A percentile compares a stretch with the other conserved stretches of the same genome.
phyloP scores from a whole-genome alignment of 2,888 invertebrate species.

The Drosophila austrosaltans region DNA sequence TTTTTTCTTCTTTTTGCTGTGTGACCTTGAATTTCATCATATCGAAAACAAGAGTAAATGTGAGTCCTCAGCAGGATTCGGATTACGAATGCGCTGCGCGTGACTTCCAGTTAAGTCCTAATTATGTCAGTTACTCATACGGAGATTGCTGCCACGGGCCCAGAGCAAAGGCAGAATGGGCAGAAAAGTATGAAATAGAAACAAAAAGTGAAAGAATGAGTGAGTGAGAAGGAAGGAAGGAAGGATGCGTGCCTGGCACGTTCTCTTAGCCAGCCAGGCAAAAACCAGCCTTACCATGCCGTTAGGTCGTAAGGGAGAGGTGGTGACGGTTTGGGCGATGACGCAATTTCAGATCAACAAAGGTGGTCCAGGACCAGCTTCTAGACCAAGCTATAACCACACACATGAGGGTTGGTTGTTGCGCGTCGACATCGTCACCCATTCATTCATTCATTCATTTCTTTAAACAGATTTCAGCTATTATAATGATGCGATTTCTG shows the following conservation, averaged over 20 bases:
- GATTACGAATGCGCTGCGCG: constrained; percentile 76
- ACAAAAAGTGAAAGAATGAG: constrained; percentile 23
- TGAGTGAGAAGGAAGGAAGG: constrained; percentile 33
- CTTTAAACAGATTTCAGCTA: constrained; percentile 70
- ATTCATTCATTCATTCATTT: constrained; percentile 20
- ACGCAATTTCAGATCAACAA: constrained; percentile 67
- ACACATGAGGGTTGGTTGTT: constrained; percentile 16
- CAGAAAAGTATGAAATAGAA: constrained; percentile 3
- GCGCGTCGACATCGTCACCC: constrained; percentile 9
- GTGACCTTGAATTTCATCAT: constrained; percentile 4
- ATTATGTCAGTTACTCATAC: constrained; percentile 77
- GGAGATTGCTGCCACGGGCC: constrained; percentile 60
- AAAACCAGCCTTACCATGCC: no score
- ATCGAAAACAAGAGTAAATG: constrained; percentile 20
- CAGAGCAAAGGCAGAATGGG: not conserved
- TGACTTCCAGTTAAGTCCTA: constrained; percentile 79
- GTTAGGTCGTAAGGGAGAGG: no score
- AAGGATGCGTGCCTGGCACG: constrained; percentile 76
- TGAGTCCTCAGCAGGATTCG: constrained; percentile 37
- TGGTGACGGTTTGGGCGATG: constrained; percentile 50
- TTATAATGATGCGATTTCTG: constrained; percentile 76
- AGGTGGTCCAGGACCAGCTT: constrained; percentile 41
- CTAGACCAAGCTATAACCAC: constrained; percentile 17
- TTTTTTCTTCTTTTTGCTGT: not conserved
- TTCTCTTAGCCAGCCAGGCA: constrained; percentile 47